These are phyloP conservation scores for Podiceps cristatus DNA, from an alignment of 2,113 vertebrate species.

Conservation along the genomic window DNA sequence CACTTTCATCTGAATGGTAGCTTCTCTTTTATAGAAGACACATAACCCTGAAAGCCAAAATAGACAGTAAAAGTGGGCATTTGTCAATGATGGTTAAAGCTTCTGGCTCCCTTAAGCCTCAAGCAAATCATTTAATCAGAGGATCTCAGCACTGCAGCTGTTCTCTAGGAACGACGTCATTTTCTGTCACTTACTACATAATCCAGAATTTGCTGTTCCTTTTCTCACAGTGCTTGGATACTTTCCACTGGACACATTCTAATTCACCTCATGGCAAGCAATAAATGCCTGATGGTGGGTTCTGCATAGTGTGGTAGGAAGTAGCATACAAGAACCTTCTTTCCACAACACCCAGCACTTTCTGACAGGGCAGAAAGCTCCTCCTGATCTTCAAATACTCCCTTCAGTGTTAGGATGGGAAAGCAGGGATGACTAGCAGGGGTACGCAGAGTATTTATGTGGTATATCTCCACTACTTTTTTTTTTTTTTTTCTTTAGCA, in stretches of 20 bases:
- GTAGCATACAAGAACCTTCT: neutral
- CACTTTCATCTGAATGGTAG: neutral
- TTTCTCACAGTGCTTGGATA: neutral
- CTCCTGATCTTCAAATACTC: neutral
- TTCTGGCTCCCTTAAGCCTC: neutral
- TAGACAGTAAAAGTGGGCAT: neutral
- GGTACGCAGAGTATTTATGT: no score
- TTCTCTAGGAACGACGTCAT: neutral
- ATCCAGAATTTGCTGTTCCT: neutral
- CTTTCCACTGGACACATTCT: neutral
- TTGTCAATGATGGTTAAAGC: conserved; percentile 1
- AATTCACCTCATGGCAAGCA: neutral
- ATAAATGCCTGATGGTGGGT: fast-evolving
- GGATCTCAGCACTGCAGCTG: neutral
- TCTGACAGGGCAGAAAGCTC: neutral
- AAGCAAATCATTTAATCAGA: neutral
- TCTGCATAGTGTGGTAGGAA: neutral
- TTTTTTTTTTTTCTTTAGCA: neutral
- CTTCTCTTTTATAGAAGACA: neutral
- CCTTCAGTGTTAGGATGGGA: fast-evolving
- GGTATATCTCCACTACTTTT: neutral
- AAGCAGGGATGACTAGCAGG: neutral
- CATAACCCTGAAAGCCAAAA: conserved; percentile 14
- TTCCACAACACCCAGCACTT: neutral
- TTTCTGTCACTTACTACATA: neutral